Percentiles rank a stretch among this genome's conserved stretches.
Conservation (phyloP, 2,113 vertebrate species). For the Dissostichus mawsoni region DNA sequence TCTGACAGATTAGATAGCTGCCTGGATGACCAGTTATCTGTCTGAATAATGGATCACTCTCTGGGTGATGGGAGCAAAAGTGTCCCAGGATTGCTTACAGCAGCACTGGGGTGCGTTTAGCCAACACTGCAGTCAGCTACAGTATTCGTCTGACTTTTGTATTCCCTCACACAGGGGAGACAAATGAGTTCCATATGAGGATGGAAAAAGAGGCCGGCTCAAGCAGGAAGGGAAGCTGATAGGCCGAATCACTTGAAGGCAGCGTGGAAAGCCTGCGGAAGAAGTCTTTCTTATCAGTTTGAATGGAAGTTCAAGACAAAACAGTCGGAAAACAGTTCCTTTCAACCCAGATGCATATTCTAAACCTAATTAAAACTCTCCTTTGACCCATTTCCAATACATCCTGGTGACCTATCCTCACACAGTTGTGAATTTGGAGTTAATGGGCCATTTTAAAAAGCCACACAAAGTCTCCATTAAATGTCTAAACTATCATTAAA, state of each 20-base stretch:
- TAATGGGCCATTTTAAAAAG: slow-evolving; percentile 53
- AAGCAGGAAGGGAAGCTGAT: slow-evolving; percentile 50
- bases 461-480: slow-evolving; percentile 24
- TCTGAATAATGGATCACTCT: slow-evolving; percentile 56
- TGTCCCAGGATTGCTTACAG: slow-evolving; percentile 53
- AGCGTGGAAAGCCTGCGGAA: slow-evolving; percentile 30
- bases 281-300: slow-evolving; percentile 58
- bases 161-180: slow-evolving; percentile 35
- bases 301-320: slow-evolving; percentile 24
- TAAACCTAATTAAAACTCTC: slow-evolving; percentile 32
- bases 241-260: slow-evolving; percentile 30
- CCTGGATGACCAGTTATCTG: slow-evolving; percentile 27
- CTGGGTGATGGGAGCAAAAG: slow-evolving; percentile 48
- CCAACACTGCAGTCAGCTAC: slow-evolving; percentile 52
- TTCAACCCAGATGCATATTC: slow-evolving; percentile 13
- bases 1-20: slow-evolving; percentile 15
- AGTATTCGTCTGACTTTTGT: slow-evolving; percentile 42
- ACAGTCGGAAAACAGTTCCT: slow-evolving; percentile 30
- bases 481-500: slow-evolving; percentile 24
- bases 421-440: slow-evolving; percentile 32
- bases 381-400: slow-evolving; percentile 54
- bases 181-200: slow-evolving; percentile 78
- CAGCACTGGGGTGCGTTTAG: slow-evolving; percentile 49
- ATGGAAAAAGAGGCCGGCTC: slow-evolving; percentile 8
- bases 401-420: slow-evolving; percentile 33